Conservation (phyloP, 1,140 invertebrate genomes). For the Drosophila pruinosa region DNA sequence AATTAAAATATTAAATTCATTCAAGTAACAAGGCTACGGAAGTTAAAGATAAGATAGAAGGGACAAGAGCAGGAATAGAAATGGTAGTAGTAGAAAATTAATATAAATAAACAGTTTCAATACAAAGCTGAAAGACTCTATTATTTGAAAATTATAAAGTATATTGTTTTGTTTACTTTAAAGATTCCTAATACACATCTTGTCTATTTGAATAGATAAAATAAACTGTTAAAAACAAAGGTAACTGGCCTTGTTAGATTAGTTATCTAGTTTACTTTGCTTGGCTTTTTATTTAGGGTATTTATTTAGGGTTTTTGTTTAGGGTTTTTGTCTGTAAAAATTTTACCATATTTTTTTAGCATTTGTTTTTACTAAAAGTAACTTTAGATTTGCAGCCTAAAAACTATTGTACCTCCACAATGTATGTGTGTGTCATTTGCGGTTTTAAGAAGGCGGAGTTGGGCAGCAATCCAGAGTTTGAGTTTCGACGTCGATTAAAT, state of each 20-base stretch:
- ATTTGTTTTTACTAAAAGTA: not conserved
- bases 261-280: not conserved
- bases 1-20: too few species aligned
- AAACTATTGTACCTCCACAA: not conserved
- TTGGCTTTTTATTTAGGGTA: not conserved
- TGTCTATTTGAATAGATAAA: too few species aligned
- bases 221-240: not conserved
- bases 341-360: conserved; percentile 2
- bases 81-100: too few species aligned
- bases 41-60: too few species aligned
- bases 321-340: not conserved
- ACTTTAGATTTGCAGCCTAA: not conserved
- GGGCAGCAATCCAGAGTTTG: conserved; percentile 9
- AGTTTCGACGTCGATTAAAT: conserved; percentile 7
- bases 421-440: conserved; percentile 26
- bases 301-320: not conserved
- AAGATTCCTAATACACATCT: too few species aligned
- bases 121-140: too few species aligned
- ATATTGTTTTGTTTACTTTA: too few species aligned
- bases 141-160: too few species aligned
- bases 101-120: too few species aligned
- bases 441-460: conserved; percentile 5
- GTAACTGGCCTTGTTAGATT: not conserved
- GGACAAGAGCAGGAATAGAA: too few species aligned
- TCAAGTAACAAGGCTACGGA: too few species aligned